Percentiles rank a stretch among this genome's conserved stretches.
Conservation (phyloP, 2,113 vertebrate species). For the Pangasianodon hypophthalmus region DNA sequence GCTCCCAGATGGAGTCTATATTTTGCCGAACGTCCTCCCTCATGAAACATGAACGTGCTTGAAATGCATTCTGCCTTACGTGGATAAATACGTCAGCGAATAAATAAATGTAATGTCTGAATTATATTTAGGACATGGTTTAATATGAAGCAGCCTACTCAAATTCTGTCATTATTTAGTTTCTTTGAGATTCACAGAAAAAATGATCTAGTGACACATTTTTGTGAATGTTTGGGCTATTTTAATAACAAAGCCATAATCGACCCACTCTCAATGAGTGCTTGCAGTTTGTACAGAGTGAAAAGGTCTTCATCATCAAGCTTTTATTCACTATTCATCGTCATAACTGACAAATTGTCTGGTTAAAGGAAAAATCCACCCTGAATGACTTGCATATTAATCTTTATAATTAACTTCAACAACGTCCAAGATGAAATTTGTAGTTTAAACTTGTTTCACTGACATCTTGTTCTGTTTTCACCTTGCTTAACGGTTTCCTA, state of each 20-base stretch:
- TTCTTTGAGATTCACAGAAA: not conserved
- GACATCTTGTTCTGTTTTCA: not conserved
- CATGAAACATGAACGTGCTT: not conserved
- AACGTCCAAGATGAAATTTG: not conserved
- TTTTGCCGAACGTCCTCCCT: not conserved
- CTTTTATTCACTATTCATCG: not conserved
- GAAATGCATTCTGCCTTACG: not conserved
- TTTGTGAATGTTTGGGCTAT: not conserved
- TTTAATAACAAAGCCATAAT: slow-evolving; percentile 9
- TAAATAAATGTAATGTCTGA: not conserved
- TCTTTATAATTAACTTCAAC: not conserved
- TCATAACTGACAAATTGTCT: not conserved
- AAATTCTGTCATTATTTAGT: not conserved
- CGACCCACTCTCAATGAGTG: not conserved
- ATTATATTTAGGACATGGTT: not conserved
- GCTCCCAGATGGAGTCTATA: not conserved
- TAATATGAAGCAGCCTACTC: not conserved
- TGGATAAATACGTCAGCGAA: not conserved
- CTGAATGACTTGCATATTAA: too few relatives aligned
- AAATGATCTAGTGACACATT: not conserved
- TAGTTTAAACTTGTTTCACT: not conserved
- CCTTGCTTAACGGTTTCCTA: not conserved
- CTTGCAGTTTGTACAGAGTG: not conserved
- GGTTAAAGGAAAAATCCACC: not conserved
- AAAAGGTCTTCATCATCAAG: not conserved